phyloP scores from a whole-genome alignment of 2,797 vertebrate species.

The Oceanodroma leucorhoa region DNA sequence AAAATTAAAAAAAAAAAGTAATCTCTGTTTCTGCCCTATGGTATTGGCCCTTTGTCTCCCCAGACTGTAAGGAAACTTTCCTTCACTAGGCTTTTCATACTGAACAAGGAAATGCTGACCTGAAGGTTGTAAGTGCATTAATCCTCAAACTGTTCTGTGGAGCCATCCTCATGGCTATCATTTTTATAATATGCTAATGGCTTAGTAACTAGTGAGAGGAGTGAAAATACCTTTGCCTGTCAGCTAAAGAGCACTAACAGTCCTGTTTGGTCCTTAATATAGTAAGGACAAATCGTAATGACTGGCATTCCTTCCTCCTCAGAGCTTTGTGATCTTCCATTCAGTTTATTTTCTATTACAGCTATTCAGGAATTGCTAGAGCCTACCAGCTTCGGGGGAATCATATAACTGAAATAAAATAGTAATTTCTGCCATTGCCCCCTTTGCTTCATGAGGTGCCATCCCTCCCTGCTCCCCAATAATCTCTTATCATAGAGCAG shows the following conservation, averaged over 20 bases:
- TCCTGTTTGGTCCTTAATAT: background rate
- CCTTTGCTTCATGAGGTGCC: background rate
- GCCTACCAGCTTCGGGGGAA: background rate
- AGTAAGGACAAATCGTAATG: background rate
- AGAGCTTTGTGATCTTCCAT: background rate
- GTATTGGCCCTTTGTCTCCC: background rate
- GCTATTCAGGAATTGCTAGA: background rate
- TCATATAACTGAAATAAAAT: background rate
- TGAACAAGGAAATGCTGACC: background rate
- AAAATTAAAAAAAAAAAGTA: accelerated
- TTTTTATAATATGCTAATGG: background rate
- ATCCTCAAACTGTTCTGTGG: background rate
- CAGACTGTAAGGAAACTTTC: background rate
- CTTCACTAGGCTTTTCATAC: background rate
- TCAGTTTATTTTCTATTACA: background rate
- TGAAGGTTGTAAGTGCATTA: background rate
- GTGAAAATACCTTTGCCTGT: background rate
- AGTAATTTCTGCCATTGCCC: accelerated
- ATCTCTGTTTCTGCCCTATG: accelerated
- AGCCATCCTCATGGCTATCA: background rate
- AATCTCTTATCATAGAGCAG: accelerated
- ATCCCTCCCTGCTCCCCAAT: background rate
- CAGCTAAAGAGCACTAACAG: background rate
- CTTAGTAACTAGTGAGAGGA: background rate
- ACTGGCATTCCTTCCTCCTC: background rate